Evolutionary conservation across 2,888 invertebrate genomes (phyloP).

Genomic region (Cantharis flavilabris): DNA sequence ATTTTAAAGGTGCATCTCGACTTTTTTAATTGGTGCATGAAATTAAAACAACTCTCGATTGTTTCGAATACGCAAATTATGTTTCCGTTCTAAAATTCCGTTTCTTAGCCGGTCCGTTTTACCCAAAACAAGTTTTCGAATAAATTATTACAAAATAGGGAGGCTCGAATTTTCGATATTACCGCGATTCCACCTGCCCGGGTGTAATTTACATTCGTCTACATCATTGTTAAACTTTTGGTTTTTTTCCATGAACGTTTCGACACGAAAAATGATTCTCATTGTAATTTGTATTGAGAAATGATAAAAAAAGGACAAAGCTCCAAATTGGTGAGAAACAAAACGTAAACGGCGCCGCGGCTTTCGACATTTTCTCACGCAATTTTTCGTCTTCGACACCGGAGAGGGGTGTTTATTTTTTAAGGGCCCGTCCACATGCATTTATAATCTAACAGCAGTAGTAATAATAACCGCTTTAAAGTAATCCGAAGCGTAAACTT

Average conservation of each 20-base stretch:
- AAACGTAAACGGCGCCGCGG: too few species aligned
- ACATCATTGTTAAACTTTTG: not conserved
- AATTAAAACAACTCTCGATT: too few species aligned
- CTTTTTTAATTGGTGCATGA: not conserved
- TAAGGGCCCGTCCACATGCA: too few species aligned
- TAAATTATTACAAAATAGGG: not conserved
- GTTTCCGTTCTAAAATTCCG: not conserved
- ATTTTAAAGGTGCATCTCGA: not conserved
- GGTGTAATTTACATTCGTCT: not conserved
- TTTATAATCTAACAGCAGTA: too few species aligned
- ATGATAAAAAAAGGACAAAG: too few species aligned
- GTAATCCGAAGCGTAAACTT: not conserved
- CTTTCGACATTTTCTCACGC: too few species aligned
- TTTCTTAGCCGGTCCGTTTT: not conserved
- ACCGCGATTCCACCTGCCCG: not conserved
- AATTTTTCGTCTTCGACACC: too few species aligned
- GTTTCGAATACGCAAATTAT: not conserved
- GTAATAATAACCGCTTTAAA: not conserved
- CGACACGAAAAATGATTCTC: not conserved
- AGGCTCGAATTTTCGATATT: not conserved
- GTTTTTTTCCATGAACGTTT: not conserved
- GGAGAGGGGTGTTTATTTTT: too few species aligned
- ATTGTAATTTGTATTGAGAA: not conserved
- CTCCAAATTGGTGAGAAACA: too few species aligned
- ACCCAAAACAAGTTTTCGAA: not conserved